Percentiles rank a stretch among this genome's conserved stretches.
phyloP scores from a whole-genome alignment of 2,888 invertebrate species.

The Muschampia plurimacula region DNA sequence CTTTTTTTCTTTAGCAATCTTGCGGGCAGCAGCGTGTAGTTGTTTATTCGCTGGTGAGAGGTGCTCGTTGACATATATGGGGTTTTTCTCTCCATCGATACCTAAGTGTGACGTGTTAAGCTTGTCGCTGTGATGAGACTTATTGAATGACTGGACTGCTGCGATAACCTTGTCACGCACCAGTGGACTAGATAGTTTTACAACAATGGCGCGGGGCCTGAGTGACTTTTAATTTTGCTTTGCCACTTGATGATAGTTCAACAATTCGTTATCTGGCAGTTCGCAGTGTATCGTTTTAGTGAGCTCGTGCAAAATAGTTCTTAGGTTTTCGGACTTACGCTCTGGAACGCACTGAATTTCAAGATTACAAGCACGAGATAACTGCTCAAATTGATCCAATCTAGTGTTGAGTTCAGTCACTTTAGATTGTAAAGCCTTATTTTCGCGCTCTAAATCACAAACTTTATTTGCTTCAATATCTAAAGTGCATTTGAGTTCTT shows the following conservation, averaged over 20 bases:
- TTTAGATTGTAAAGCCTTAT: constrained; percentile 6
- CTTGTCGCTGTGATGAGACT: constrained; percentile 18
- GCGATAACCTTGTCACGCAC: constrained; percentile 27
- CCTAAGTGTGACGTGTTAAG: constrained; percentile 26
- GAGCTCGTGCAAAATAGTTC: constrained; percentile 9
- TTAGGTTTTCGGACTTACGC: constrained; percentile 14
- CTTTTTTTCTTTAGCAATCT: constrained; percentile 31
- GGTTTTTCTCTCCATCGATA: constrained; percentile 10
- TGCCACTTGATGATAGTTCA: constrained; percentile 17
- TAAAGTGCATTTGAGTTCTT: constrained; percentile 7
- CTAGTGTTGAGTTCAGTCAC: constrained; percentile 2
- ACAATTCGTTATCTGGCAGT: constrained; percentile 11
- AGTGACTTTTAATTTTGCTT: constrained; percentile 5
- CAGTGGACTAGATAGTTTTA: constrained; percentile 42
- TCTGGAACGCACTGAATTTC: constrained; percentile 19
- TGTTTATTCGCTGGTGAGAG: constrained; percentile 37
- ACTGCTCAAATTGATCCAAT: too few species aligned
- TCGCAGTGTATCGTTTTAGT: not conserved
- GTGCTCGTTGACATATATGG: constrained; percentile 34
- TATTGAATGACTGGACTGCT: constrained; percentile 22
- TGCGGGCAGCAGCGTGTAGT: constrained; percentile 38
- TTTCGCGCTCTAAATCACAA: constrained; percentile 5
- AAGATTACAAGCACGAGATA: constrained; percentile 7
- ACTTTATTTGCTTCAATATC: constrained; percentile 6
- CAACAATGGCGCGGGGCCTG: constrained; percentile 35